Evolutionary conservation across 2,113 vertebrate genomes (phyloP), one percentile per base, ranked within the genome.

Genomic region (Laticauda laticaudata): DNA sequence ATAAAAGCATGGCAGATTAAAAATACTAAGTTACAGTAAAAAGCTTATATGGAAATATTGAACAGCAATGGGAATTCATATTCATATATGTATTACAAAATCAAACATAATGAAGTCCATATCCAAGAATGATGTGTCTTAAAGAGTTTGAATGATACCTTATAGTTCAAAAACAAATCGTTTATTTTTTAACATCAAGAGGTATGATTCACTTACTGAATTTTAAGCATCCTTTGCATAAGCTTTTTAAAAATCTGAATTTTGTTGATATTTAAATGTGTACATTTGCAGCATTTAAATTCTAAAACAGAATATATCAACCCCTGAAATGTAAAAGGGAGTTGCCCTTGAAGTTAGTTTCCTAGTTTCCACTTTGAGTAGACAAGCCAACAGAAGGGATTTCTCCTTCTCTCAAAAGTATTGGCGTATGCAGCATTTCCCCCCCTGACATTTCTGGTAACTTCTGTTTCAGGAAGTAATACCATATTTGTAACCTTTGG

Each of bases 1-100:
- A 91, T 87, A 92, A 92, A 88, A 81, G 26, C 34, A 23, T 45
- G 86, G 29, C 90, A 90, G 90, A 91, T 95, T 97, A 95, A 97
- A 96, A 95, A 95, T 94, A 95, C 24, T 91, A 57, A n/a, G 69
- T 91, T 54, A 55, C 21, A 91, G n/a, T 39, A 81, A 53, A 39
- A 91, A 39, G 21, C 64, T 64, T 95, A 2, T 57, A 45, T 45
- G 53, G 5, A 45, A 57, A 51, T 26, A 23, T 34, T 56, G 39
- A 45, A 57, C 48, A 55, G 24, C 53, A 45, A 10, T 91, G 53
- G 54, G 53, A n/a, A 56, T 56, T 91, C 39, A 57, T 18, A 59
- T 26, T 53, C 29, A 14, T n/a, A 39, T 56, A 48, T 43, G 23
- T 11, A 54, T 10, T 57, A 43, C 15, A n/a, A 45, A 86, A 91